Evolutionary conservation across 2,113 vertebrate species (phyloP).

Genomic region (Syrmaticus mikado): DNA sequence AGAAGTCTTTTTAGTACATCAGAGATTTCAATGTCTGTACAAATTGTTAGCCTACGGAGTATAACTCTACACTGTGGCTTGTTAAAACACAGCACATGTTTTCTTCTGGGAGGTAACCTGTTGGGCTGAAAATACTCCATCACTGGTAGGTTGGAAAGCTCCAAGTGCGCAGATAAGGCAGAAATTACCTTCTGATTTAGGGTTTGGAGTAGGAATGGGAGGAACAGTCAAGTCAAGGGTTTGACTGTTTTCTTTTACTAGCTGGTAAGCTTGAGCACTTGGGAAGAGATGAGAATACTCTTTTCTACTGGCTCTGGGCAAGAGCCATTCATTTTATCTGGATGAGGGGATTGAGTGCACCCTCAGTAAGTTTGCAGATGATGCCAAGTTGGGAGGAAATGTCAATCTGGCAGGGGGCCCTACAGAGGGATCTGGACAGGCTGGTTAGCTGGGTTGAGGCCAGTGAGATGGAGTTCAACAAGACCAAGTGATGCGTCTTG

Average conservation of each 20-base stretch:
- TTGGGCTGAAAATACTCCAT: neutral
- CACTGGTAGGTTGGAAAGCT: neutral
- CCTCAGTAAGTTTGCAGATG: no score
- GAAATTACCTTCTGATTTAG: neutral
- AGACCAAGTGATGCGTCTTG: no score
- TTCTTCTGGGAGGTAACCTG: neutral
- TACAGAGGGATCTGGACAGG: no score
- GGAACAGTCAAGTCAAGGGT: neutral
- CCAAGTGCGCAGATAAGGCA: neutral
- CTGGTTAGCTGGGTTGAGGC: no score
- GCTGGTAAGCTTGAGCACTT: neutral
- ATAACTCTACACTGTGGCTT: neutral
- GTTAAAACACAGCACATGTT: rapidly evolving
- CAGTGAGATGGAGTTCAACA: no score
- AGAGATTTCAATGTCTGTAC: neutral
- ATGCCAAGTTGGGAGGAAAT: no score
- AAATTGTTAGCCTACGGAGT: neutral
- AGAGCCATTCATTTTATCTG: neutral
- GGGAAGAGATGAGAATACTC: neutral
- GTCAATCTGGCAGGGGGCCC: no score
- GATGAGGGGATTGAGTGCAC: no score
- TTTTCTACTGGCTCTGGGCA: neutral
- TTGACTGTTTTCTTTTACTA: neutral
- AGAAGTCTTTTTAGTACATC: neutral
- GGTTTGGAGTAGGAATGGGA: neutral